Evolutionary conservation across 1,140 invertebrate genomes (phyloP).

Genomic region (Antheraea pernyi): DNA sequence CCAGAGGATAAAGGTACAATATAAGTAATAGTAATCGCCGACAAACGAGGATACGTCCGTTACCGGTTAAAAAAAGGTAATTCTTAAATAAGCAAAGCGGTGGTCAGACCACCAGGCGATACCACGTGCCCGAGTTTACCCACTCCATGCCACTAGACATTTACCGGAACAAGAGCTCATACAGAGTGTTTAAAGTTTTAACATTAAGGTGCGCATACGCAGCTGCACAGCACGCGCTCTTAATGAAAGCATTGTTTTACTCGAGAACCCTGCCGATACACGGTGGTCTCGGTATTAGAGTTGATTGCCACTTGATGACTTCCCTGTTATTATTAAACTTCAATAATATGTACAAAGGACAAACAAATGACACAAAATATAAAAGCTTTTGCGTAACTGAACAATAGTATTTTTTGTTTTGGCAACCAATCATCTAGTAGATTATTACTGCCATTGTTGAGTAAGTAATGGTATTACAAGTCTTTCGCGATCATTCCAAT

Average conservation of each 20-base stretch:
- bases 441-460: too few relatives aligned
- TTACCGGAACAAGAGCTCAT: constrained; percentile 42
- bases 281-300: constrained; percentile 59
- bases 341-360: background rate
- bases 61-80: background rate
- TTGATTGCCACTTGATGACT: constrained; percentile 60
- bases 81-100: constrained; percentile 21
- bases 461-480: too few relatives aligned
- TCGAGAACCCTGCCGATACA: constrained; percentile 30
- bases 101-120: constrained; percentile 59
- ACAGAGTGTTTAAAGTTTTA: constrained; percentile 17
- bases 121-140: constrained; percentile 64
- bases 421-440: too few relatives aligned
- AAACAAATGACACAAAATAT: background rate
- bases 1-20: too few relatives aligned
- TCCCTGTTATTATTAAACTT: constrained; percentile 35
- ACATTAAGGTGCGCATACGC: constrained; percentile 41
- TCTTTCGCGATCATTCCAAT: too few relatives aligned
- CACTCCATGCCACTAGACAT: constrained; percentile 42
- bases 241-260: constrained; percentile 53
- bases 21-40: too few relatives aligned
- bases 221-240: constrained; percentile 64
- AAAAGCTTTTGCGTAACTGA: constrained; percentile 1
- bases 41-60: too few relatives aligned
- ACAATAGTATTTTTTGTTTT: too few relatives aligned